Base-by-base conservation (phyloP, 2,888 invertebrate species). In the Diplolepis rosae region DNA sequence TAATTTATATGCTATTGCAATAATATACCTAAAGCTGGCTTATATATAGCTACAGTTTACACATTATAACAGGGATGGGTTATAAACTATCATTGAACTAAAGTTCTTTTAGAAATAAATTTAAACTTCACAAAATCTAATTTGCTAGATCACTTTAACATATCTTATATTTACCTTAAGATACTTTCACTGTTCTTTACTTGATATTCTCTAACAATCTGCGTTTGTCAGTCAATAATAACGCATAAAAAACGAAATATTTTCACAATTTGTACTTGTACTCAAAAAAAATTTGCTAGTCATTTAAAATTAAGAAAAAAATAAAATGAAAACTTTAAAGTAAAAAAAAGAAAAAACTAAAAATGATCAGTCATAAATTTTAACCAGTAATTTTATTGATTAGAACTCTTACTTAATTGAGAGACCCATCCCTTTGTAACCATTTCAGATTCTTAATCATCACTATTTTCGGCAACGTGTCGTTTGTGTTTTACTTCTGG, bases 401-500 rank as follows among this genome's bases (percentile, higher is more conserved):
- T 56, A 32, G 15, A n/a, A 22, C n/a, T 24, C 39, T 18, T 45
- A 35, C 6, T 54, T 54, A 61, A 5, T 61, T 24, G 6, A 39
- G 6, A 39, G 22, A 39, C 61, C 39, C 39, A 39, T 61, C 61
- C 39, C 39, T 24, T 27, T 24, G 9, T 35, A 56, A 35, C 22
- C 22, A 22, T 35, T 24, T 39, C 35, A 61, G 35, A 61, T 61
- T 61, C 35, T 80, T 83, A 79, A 78, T 79, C 76, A 73, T 81
- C 77, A 80, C 80, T 83, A 82, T 80, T 71, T 48, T 82, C 66
- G 66, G 74, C 79, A 75, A 82, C 73, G 68, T 80, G 84, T 73
- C 87, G 85, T 74, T 86, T 87, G 75, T 81, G 82, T 68, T 71
- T 81, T 67, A 73, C 76, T 74, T 85, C 81, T 35, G 70, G 66